These are phyloP conservation scores for Arvicola amphibius DNA, from an alignment of 2,797 vertebrate species.

Conservation along the genomic window DNA sequence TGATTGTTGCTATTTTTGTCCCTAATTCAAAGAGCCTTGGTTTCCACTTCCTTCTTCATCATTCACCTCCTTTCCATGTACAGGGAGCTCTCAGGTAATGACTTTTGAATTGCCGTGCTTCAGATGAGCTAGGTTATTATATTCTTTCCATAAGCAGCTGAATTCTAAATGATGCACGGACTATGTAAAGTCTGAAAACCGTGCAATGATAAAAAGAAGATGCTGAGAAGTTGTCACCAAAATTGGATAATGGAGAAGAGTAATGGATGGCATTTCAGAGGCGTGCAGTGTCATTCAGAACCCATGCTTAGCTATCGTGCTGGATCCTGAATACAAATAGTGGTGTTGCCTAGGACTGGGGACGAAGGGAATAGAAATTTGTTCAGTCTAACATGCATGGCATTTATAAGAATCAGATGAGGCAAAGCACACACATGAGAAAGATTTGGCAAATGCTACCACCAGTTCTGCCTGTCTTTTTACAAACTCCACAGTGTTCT, in stretches of 20 bases:
- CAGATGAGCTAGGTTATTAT: neutral
- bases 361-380: neutral
- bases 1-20: neutral
- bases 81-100: neutral
- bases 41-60: neutral
- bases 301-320: neutral
- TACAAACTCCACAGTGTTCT: neutral
- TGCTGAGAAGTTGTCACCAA: neutral
- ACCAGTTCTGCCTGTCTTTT: neutral
- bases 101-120: neutral
- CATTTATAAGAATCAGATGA: neutral
- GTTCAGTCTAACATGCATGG: neutral
- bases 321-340: neutral
- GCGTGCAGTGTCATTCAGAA: neutral
- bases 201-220: neutral
- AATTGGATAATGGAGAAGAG: neutral
- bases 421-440: neutral
- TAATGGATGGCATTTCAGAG: neutral
- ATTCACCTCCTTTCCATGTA: neutral
- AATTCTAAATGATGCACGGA: constrained; percentile 41
- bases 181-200: neutral
- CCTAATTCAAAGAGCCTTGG: neutral
- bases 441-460: neutral
- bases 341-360: neutral
- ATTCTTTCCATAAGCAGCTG: constrained; percentile 2